Percentiles rank a stretch among this genome's conserved stretches.
Conservation (phyloP, 2,113 vertebrate genomes). For the Antechinus stuartii region DNA sequence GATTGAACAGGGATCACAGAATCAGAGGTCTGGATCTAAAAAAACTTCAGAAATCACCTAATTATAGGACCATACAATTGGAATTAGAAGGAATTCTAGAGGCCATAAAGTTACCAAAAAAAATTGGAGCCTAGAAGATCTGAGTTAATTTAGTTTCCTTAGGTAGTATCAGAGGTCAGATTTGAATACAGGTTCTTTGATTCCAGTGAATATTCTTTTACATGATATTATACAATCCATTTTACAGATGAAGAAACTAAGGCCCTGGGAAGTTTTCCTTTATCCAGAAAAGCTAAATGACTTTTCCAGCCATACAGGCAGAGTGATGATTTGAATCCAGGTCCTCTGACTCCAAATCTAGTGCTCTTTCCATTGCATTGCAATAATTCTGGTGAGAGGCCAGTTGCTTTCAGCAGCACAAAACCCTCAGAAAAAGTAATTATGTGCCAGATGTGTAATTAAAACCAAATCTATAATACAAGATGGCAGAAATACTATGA, state of each 20-base stretch:
- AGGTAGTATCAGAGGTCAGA: not conserved
- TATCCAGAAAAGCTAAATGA: not conserved
- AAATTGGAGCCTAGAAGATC: not conserved
- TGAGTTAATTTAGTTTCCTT: not conserved
- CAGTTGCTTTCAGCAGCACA: not conserved
- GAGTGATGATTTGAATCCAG: not conserved
- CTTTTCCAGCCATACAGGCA: not conserved
- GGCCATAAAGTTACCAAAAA: not conserved
- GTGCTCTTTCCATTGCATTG: not conserved
- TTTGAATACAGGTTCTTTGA: not conserved
- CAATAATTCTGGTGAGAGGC: not conserved
- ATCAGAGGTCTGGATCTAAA: not conserved
- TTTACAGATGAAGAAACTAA: not conserved
- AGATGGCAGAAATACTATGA: not conserved
- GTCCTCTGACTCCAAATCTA: not conserved
- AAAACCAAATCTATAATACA: not conserved
- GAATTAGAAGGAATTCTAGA: not conserved
- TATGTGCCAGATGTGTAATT: not conserved
- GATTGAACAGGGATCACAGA: no score
- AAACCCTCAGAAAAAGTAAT: not conserved
- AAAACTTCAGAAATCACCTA: not conserved
- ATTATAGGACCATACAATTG: not conserved
- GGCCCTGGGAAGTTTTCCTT: not conserved
- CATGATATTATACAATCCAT: not conserved
- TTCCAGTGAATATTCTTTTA: not conserved